A percentile compares a stretch with the other conserved stretches of the same genome.
Evolutionary conservation across 2,113 vertebrate species (phyloP).

Genomic region (Tragelaphus buxtoni): DNA sequence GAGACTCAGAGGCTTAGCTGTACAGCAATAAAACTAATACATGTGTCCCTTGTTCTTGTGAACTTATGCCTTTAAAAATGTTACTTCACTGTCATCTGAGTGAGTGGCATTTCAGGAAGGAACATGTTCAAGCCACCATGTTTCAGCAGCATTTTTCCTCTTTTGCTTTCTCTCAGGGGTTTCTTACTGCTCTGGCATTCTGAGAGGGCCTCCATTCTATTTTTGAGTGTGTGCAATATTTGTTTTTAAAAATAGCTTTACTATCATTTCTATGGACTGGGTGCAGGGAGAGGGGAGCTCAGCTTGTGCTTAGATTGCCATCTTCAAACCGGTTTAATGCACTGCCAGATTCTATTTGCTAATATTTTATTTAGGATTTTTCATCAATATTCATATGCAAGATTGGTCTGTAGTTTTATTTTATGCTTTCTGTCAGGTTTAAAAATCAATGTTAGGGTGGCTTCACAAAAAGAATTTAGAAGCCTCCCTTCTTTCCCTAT

Average conservation of each 20-base stretch:
- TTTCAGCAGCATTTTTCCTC: background rate
- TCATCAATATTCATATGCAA: conserved; percentile 63
- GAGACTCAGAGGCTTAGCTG: background rate
- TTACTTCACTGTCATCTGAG: background rate
- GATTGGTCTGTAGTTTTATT: conserved; percentile 37
- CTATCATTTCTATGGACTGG: background rate
- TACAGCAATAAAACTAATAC: background rate
- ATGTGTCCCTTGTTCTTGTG: background rate
- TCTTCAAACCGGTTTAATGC: background rate
- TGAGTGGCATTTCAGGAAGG: background rate
- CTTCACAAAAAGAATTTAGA: background rate
- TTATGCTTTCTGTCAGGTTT: conserved; percentile 14
- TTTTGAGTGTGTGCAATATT: background rate
- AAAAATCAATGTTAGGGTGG: background rate
- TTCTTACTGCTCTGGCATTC: background rate
- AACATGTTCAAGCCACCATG: background rate
- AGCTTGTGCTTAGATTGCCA: background rate
- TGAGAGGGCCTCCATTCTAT: background rate
- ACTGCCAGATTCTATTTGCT: conserved; percentile 53
- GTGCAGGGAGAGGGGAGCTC: too few species aligned
- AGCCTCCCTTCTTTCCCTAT: background rate
- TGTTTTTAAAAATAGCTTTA: conserved; percentile 51
- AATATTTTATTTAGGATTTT: conserved; percentile 72
- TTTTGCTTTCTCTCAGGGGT: background rate
- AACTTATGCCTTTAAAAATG: background rate